These are phyloP conservation scores for Propsilocerus akamusi DNA, from an alignment of 1,140 invertebrate genomes.

Conservation along the genomic window DNA sequence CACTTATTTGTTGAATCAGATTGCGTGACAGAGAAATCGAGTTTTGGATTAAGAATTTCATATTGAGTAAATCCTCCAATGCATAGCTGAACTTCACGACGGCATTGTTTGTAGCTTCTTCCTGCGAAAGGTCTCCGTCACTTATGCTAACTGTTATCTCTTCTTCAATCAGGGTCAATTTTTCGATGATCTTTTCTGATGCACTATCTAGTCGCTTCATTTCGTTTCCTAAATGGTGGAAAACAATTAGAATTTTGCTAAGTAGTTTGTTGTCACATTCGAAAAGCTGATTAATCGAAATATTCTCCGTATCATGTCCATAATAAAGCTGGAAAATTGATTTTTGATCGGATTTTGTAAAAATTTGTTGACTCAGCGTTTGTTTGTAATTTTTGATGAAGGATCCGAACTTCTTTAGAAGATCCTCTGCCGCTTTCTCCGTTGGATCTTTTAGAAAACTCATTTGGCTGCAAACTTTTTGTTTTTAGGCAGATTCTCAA, in stretches of 20 bases:
- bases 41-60: slow-evolving; percentile 16
- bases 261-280: slow-evolving; percentile 66
- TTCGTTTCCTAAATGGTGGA: slow-evolving; percentile 62
- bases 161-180: slow-evolving; percentile 5
- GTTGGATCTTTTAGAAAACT: not conserved
- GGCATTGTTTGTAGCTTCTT: not conserved
- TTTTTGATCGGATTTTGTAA: not conserved
- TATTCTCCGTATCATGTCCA: slow-evolving; percentile 30
- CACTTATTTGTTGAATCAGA: slow-evolving; percentile 15
- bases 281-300: slow-evolving; percentile 44
- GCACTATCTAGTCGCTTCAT: slow-evolving; percentile 46
- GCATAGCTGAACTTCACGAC: slow-evolving; percentile 15
- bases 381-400: slow-evolving; percentile 17
- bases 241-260: slow-evolving; percentile 62
- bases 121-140: slow-evolving; percentile 8
- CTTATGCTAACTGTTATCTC: slow-evolving; percentile 4
- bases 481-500: not conserved
- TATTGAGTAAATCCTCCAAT: slow-evolving; percentile 18
- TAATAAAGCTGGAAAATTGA: slow-evolving; percentile 7
- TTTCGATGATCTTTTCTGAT: slow-evolving; percentile 34
- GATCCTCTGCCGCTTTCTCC: slow-evolving; percentile 14
- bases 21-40: slow-evolving; percentile 13
- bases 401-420: slow-evolving; percentile 15
- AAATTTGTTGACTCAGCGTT: slow-evolving; percentile 10
- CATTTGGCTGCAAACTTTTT: not conserved